Percentiles rank a stretch among this genome's conserved stretches.
phyloP scores from a whole-genome alignment of 2,888 invertebrate genomes.

The Ptilodon capucinus region DNA sequence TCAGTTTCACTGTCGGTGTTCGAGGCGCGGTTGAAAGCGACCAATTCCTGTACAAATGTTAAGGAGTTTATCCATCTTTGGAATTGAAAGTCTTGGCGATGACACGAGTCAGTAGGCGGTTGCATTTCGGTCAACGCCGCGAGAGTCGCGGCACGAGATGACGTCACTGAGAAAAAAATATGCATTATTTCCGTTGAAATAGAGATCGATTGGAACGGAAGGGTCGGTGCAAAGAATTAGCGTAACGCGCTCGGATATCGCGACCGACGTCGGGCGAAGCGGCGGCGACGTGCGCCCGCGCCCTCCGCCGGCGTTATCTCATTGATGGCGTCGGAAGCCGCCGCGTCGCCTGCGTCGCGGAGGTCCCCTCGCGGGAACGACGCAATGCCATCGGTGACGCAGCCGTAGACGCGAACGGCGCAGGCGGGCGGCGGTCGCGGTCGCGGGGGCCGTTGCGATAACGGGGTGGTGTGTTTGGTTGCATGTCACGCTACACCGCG shows the following conservation, averaged over 20 bases:
- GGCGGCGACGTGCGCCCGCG: no score
- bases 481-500: slow-evolving; percentile 58
- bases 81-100: not conserved
- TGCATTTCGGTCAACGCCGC: not conserved
- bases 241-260: slow-evolving; percentile 3
- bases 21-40: not conserved
- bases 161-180: slow-evolving; percentile 59
- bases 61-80: not conserved
- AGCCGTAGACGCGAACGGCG: not conserved
- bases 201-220: slow-evolving; percentile 19
- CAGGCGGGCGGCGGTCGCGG: slow-evolving; percentile 14
- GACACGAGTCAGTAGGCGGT: no score
- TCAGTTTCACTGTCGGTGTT: not conserved
- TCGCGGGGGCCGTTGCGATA: slow-evolving; percentile 34
- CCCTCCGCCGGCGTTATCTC: no score
- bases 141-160: not conserved
- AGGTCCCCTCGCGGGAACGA: not conserved
- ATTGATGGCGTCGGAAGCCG: not conserved
- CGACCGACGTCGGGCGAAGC: not conserved
- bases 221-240: slow-evolving; percentile 13
- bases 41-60: not conserved
- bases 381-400: not conserved
- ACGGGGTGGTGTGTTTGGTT: slow-evolving; percentile 66
- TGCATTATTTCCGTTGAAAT: slow-evolving; percentile 62
- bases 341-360: not conserved